Conservation (phyloP, 2,113 vertebrate genomes). For the Lagenorhynchus albirostris region DNA sequence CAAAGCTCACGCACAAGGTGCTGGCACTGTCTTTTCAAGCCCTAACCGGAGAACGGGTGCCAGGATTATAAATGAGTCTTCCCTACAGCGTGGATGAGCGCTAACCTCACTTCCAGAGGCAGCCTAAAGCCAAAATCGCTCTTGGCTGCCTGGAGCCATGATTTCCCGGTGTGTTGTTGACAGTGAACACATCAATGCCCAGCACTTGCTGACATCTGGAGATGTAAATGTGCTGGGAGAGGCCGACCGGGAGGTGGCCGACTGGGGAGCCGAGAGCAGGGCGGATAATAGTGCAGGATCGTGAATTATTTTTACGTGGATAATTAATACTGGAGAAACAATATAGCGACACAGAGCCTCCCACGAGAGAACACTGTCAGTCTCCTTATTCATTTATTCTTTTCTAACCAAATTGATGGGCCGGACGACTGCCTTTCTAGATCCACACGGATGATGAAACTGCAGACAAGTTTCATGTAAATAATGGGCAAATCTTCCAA, state of each 20-base stretch:
- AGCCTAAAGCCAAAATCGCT: constrained; percentile 33
- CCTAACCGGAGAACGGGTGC: constrained; percentile 48
- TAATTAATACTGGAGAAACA: constrained; percentile 83
- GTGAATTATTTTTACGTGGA: constrained; percentile 76
- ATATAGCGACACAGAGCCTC: constrained; percentile 72
- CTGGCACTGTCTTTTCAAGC: constrained; percentile 47
- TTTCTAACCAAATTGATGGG: constrained; percentile 82
- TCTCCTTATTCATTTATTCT: constrained; percentile 78
- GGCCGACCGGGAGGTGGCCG: constrained; percentile 45
- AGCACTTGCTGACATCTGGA: constrained; percentile 59
- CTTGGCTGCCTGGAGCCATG: constrained; percentile 39
- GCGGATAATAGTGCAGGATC: constrained; percentile 1
- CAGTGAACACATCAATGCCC: neutral
- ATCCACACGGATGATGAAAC: constrained; percentile 78
- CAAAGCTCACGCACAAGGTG: constrained; percentile 32
- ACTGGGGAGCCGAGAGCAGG: constrained; percentile 26
- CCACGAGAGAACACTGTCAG: constrained; percentile 74
- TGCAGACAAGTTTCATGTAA: constrained; percentile 84
- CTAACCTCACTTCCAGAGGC: neutral
- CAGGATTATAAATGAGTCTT: constrained; percentile 52
- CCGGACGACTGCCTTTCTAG: constrained; percentile 74
- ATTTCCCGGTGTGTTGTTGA: constrained; percentile 27
- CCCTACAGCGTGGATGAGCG: constrained; percentile 38
- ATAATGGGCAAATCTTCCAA: constrained; percentile 81
- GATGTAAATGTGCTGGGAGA: constrained; percentile 37